Evolutionary conservation across 2,888 invertebrate species (phyloP).

Genomic region (Philereme transversata): DNA sequence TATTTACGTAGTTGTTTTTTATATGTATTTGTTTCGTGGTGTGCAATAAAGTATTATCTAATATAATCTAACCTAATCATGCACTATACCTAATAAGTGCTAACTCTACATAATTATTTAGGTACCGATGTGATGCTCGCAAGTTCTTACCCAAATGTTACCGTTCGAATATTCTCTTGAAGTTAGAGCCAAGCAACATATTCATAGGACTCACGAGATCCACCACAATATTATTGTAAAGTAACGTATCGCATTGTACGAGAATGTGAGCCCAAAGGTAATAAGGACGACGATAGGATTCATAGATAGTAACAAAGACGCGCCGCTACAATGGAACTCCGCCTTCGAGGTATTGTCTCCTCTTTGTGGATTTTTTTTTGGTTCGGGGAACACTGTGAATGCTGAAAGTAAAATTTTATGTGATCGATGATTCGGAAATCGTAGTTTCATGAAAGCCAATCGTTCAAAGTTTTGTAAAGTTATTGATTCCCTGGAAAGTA

Average conservation of each 20-base stretch:
- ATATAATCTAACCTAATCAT: too few relatives aligned
- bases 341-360: slow-evolving; percentile 56
- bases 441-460: slow-evolving; percentile 6
- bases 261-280: slow-evolving; percentile 52
- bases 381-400: slow-evolving; percentile 21
- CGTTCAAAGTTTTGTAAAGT: not conserved
- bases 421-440: slow-evolving; percentile 23
- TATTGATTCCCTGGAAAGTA: not conserved
- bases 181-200: slow-evolving; percentile 3
- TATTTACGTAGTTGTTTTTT: too few relatives aligned
- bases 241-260: slow-evolving; percentile 42
- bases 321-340: slow-evolving; percentile 52
- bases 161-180: slow-evolving; percentile 5
- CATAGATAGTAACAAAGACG: slow-evolving; percentile 67
- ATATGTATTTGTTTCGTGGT: too few relatives aligned
- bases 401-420: slow-evolving; percentile 29
- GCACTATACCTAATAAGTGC: too few relatives aligned
- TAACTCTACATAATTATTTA: too few relatives aligned
- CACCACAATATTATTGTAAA: slow-evolving; percentile 22
- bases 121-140: too few relatives aligned
- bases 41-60: too few relatives aligned
- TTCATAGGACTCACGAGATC: slow-evolving; percentile 13
- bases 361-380: slow-evolving; percentile 29
- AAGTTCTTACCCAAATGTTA: not conserved
- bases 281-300: slow-evolving; percentile 61